phyloP scores from a whole-genome alignment of 1,140 invertebrate genomes.

The Lordiphosa mommai region DNA sequence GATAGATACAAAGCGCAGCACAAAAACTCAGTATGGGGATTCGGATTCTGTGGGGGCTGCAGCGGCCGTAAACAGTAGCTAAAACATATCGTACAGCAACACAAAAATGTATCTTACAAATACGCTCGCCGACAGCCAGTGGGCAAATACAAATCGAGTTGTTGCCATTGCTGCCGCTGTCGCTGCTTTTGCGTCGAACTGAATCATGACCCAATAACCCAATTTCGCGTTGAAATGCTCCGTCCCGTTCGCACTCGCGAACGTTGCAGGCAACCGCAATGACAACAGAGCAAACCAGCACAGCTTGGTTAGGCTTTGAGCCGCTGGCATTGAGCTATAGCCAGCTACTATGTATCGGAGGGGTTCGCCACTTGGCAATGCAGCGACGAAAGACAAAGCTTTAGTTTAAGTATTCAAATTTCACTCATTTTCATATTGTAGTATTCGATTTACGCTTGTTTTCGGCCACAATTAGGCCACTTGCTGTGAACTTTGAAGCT shows the following conservation, averaged over 20 bases:
- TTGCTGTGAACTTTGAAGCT: constrained; percentile 10
- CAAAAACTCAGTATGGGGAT: constrained; percentile 23
- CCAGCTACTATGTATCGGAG: constrained; percentile 1
- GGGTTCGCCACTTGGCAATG: background rate
- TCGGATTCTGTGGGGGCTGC: constrained; percentile 3
- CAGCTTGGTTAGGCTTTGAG: background rate
- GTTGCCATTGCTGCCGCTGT: constrained; percentile 41
- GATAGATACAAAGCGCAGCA: constrained; percentile 64
- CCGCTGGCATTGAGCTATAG: background rate
- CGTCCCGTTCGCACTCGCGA: constrained; percentile 40
- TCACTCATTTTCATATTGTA: background rate
- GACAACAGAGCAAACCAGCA: constrained; percentile 50
- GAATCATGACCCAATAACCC: constrained; percentile 76
- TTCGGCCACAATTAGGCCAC: constrained; percentile 6
- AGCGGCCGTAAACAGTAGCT: constrained; percentile 54
- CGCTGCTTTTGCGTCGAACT: constrained; percentile 64
- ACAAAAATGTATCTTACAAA: constrained; percentile 63
- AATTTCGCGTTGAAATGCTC: constrained; percentile 51
- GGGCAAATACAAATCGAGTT: constrained; percentile 71
- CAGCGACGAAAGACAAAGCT: constrained; percentile 61
- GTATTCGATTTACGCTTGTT: background rate
- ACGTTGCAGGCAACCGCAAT: constrained; percentile 43
- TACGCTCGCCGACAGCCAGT: constrained; percentile 57
- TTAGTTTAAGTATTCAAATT: constrained; percentile 25
- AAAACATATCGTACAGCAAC: constrained; percentile 25